These are phyloP conservation scores for Lysandra bellargus DNA, from an alignment of 2,888 invertebrate genomes.

Conservation along the genomic window DNA sequence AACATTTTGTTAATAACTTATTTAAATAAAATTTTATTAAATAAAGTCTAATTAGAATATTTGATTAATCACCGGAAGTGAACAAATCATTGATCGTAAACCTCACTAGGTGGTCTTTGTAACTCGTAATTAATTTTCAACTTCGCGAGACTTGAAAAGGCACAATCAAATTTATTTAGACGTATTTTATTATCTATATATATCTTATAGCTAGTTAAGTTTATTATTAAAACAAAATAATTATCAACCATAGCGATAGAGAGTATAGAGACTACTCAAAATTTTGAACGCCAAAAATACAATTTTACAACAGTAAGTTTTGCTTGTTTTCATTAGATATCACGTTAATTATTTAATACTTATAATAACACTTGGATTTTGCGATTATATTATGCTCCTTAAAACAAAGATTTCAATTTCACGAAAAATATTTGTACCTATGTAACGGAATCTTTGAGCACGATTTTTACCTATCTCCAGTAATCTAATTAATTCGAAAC, in stretches of 20 bases:
- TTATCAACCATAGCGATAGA: background rate
- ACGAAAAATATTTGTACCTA: no score
- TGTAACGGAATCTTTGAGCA: no score
- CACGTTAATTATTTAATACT: no score
- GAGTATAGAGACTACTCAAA: background rate
- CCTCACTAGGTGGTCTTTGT: conserved; percentile 10
- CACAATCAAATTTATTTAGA: background rate
- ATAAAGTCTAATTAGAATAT: background rate
- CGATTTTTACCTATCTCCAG: no score
- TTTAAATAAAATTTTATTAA: background rate
- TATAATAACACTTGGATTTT: no score
- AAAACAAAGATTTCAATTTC: background rate
- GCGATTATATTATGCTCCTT: background rate
- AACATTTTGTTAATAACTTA: background rate
- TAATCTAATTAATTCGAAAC: no score
- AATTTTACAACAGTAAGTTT: background rate
- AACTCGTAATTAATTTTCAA: background rate
- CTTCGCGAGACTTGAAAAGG: background rate
- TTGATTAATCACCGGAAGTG: background rate
- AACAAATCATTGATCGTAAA: background rate
- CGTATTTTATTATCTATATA: background rate
- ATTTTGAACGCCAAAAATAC: background rate
- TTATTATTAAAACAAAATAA: no score
- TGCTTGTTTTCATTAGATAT: no score
- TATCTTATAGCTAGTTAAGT: background rate